Percentiles rank a stretch among this genome's conserved stretches.
Evolutionary conservation across 2,888 invertebrate species (phyloP).

Genomic region (Diplolepis rosae): DNA sequence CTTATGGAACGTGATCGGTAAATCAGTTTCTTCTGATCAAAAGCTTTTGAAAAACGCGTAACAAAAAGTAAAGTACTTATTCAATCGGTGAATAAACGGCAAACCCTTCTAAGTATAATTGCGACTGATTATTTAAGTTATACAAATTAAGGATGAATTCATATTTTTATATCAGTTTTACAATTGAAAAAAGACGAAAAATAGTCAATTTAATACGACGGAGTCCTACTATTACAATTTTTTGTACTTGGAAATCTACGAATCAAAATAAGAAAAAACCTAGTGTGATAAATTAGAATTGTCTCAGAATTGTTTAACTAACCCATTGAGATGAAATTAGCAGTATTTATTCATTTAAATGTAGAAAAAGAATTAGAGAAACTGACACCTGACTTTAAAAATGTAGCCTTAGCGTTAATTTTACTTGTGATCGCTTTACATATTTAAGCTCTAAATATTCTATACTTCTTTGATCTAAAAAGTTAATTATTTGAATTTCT

Average conservation of each 20-base stretch:
- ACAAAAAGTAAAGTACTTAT: neutral
- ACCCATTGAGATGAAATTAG: neutral
- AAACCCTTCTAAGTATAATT: neutral
- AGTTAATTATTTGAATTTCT: neutral
- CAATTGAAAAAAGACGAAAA: no score
- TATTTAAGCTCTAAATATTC: neutral
- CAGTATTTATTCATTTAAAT: neutral
- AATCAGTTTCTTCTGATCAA: neutral
- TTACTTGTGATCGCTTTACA: neutral
- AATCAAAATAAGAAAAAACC: neutral
- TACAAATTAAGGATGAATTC: neutral
- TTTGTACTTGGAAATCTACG: neutral
- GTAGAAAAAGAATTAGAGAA: conserved; percentile 3
- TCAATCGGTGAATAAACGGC: neutral
- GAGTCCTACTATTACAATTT: neutral
- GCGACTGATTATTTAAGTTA: conserved; percentile 26
- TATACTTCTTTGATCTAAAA: neutral
- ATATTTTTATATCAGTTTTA: conserved; percentile 6
- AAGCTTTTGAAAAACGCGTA: neutral
- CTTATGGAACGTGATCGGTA: conserved; percentile 47
- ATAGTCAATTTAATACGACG: no score
- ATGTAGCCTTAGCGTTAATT: neutral
- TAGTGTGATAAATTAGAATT: conserved; percentile 12
- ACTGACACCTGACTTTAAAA: neutral
- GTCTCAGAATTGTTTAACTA: neutral